Conservation (phyloP, 2,888 invertebrate genomes). For the Nasonovia ribisnigri region DNA sequence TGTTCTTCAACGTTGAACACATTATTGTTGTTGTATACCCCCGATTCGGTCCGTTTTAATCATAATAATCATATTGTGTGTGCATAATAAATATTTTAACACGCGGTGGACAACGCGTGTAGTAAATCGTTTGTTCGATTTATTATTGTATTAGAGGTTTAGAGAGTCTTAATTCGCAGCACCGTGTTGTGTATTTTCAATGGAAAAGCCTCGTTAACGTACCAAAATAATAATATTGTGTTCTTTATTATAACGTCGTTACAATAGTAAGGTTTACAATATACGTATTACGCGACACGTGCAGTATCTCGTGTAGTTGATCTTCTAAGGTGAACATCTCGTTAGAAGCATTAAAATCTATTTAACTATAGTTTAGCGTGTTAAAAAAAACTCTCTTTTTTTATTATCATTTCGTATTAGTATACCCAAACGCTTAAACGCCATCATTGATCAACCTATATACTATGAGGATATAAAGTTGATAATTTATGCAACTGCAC, state of each 20-base stretch:
- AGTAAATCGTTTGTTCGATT: not conserved
- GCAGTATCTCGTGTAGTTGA: not conserved
- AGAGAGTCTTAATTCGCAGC: not conserved
- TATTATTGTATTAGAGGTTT: not conserved
- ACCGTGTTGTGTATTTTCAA: not conserved
- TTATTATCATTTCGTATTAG: not conserved
- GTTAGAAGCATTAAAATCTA: not conserved
- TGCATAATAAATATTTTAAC: not conserved
- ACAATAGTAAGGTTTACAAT: not conserved
- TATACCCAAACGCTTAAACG: not conserved
- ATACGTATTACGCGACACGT: not conserved
- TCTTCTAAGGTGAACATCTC: not conserved
- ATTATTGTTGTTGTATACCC: not conserved
- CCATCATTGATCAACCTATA: not conserved
- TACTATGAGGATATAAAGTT: not conserved
- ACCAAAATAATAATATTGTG: not conserved
- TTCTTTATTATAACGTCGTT: not conserved
- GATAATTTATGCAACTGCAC: not conserved
- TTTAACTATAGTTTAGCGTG: not conserved
- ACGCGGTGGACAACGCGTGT: not conserved
- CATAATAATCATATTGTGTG: not conserved
- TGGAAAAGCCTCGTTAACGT: not conserved
- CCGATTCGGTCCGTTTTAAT: not conserved
- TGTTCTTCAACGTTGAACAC: not conserved
- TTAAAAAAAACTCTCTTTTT: conserved; percentile 2